Conservation (phyloP, 2,797 vertebrate genomes). For the Amazona ochrocephala region DNA sequence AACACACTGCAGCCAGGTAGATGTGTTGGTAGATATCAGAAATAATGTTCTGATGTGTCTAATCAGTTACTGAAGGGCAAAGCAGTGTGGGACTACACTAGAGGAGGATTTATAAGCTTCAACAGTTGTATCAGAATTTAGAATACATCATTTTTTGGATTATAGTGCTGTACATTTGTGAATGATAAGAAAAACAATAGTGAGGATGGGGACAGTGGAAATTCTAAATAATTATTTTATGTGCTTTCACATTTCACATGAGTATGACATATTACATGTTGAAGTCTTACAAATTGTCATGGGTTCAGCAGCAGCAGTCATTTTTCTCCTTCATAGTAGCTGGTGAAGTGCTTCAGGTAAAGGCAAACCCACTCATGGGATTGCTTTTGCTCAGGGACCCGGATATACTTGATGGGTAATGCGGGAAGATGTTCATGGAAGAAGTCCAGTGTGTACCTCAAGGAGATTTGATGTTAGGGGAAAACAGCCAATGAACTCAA, state of each 20-base stretch:
- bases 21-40: background rate
- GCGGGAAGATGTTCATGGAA: no score
- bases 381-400: no score
- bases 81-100: background rate
- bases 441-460: no score
- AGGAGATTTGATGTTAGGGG: no score
- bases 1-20: background rate
- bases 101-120: background rate
- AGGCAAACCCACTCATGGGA: no score
- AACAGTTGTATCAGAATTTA: background rate
- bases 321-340: no score
- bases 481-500: no score
- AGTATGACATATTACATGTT: background rate
- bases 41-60: background rate
- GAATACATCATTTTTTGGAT: background rate
- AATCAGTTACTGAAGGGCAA: background rate
- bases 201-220: background rate
- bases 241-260: background rate
- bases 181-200: background rate
- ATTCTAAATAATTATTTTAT: background rate
- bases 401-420: no score
- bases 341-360: no score
- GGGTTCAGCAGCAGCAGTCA: no score
- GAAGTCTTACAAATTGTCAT: background rate
- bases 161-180: background rate